Conservation (phyloP, 2,888 invertebrate species). For the Sussaba pulchella region DNA sequence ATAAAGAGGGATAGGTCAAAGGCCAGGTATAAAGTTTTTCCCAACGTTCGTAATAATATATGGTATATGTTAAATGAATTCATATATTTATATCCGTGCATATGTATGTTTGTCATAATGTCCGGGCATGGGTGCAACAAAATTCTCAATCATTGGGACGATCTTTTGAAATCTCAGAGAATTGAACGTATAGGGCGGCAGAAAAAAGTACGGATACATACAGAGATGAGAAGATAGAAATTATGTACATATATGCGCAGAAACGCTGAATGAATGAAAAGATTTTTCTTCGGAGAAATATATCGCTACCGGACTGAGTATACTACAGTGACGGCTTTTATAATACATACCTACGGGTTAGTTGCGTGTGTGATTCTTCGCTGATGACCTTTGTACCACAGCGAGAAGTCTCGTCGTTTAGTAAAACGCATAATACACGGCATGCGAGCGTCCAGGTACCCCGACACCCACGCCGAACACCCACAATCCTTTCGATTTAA, state of each 20-base stretch:
- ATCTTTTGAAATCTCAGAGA: constrained; percentile 53
- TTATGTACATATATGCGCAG: constrained; percentile 17
- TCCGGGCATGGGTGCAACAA: constrained; percentile 40
- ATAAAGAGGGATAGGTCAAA: constrained; percentile 61
- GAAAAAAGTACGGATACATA: background rate
- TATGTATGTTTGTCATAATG: constrained; percentile 41
- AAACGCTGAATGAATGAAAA: constrained; percentile 38
- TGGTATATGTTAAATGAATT: constrained; percentile 31
- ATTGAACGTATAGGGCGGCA: constrained; percentile 4
- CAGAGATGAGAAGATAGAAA: constrained; percentile 27
- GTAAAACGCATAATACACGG: constrained; percentile 62
- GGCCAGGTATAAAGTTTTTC: constrained; percentile 56
- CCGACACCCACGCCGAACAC: constrained; percentile 64
- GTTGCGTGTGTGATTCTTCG: constrained; percentile 50
- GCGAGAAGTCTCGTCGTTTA: constrained; percentile 57
- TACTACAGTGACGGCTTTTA: constrained; percentile 16
- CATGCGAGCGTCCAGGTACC: constrained; percentile 55
- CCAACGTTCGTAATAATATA: constrained; percentile 54
- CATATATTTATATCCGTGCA: background rate
- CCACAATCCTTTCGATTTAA: constrained; percentile 67
- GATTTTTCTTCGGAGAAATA: constrained; percentile 50
- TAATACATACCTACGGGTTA: constrained; percentile 55
- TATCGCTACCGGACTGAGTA: constrained; percentile 55
- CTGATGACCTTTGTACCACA: constrained; percentile 63
- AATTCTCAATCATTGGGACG: constrained; percentile 62